A percentile compares a stretch with the other conserved stretches of the same genome.
Evolutionary conservation across 2,113 vertebrate genomes (phyloP).

Genomic region (Euleptes europaea): DNA sequence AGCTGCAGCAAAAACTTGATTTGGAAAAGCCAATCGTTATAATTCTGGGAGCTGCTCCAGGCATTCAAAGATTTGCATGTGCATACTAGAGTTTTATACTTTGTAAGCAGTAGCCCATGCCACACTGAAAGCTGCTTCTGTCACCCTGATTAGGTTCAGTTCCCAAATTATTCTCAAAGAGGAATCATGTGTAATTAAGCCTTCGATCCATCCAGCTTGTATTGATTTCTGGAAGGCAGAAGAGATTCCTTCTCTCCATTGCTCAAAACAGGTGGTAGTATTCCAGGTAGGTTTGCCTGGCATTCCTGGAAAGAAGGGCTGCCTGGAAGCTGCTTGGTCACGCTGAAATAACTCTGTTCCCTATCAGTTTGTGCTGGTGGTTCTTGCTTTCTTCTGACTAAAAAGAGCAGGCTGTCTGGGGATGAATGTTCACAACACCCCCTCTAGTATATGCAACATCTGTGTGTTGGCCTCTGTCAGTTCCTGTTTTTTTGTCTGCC

Average conservation of each 20-base stretch:
- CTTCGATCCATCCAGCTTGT: too few species aligned
- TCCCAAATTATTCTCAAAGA: not conserved
- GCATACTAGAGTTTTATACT: not conserved
- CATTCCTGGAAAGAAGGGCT: not conserved
- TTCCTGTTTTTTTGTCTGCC: conserved; percentile 17
- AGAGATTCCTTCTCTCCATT: not conserved
- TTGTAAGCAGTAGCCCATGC: not conserved
- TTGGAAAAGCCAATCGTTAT: too few species aligned
- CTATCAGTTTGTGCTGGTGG: not conserved
- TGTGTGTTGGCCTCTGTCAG: conserved; percentile 19
- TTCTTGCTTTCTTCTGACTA: not conserved
- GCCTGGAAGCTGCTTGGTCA: not conserved
- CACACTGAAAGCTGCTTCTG: not conserved
- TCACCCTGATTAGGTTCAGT: not conserved
- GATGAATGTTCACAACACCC: not conserved
- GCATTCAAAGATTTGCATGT: not conserved
- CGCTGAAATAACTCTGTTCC: not conserved
- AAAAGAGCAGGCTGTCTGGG: not conserved
- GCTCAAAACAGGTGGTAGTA: not conserved
- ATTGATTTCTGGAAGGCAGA: not conserved
- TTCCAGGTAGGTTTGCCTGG: not conserved
- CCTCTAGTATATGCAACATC: not conserved
- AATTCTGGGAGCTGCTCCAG: not conserved
- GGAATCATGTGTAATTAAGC: not conserved
- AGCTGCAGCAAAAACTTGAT: too few species aligned